Evolutionary conservation across 1,140 invertebrate genomes (phyloP).

Genomic region (Galendromus occidentalis): DNA sequence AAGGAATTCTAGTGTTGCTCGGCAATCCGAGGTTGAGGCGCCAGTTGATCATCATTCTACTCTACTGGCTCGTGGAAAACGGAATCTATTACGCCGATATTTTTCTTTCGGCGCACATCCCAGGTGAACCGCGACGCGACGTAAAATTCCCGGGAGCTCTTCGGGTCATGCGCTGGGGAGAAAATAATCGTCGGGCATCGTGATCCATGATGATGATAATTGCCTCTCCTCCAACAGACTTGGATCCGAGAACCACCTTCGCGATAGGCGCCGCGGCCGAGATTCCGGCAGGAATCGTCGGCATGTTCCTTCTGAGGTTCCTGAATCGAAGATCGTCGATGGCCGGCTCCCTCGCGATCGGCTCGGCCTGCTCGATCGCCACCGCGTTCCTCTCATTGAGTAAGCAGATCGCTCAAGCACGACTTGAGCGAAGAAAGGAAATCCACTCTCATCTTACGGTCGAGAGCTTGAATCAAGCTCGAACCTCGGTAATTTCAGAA

Average conservation of each 20-base stretch:
- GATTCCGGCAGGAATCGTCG: background rate
- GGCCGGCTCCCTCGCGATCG: background rate
- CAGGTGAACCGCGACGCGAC: background rate
- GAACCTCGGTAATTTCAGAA: background rate
- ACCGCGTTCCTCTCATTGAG: background rate
- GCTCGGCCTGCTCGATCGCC: background rate
- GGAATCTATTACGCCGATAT: constrained; percentile 7
- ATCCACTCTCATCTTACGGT: no score
- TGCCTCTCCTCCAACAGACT: no score
- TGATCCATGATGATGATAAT: no score
- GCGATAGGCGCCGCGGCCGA: background rate
- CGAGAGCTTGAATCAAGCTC: background rate
- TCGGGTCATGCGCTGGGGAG: no score
- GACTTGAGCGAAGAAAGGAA: background rate
- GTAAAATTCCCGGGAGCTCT: no score
- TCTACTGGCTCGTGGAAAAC: constrained; percentile 2
- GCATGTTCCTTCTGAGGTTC: background rate
- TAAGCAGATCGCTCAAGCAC: background rate
- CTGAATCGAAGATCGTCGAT: background rate
- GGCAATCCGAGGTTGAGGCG: background rate
- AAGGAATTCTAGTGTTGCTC: background rate
- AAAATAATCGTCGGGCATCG: no score
- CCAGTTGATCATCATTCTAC: background rate
- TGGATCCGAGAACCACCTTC: background rate
- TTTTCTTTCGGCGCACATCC: background rate